Conservation (phyloP, 2,113 vertebrate species). For the rabbit (Oryctolagus cuniculus) region mOryCun1.1 NC_091436.1:120667501-120668000, state of each 20-base stretch:
- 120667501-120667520: background rate
- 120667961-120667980: background rate
- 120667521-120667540: background rate
- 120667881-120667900: background rate
- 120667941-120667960: background rate
- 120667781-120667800: background rate
- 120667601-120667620: background rate
- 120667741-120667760: background rate
- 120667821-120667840: background rate
- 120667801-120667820: background rate
- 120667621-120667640: background rate
- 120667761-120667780: background rate
- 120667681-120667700: background rate
- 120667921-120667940: background rate
- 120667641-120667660: background rate
- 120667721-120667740: background rate
- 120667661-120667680: background rate
- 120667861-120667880: background rate
- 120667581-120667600: background rate
- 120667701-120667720: background rate
- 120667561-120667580: background rate
- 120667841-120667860: background rate
- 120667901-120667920: background rate
- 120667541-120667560: background rate
- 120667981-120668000: background rate